Evolutionary conservation across 2,888 invertebrate genomes (phyloP).

Genomic region (Druceiella hillmani): DNA sequence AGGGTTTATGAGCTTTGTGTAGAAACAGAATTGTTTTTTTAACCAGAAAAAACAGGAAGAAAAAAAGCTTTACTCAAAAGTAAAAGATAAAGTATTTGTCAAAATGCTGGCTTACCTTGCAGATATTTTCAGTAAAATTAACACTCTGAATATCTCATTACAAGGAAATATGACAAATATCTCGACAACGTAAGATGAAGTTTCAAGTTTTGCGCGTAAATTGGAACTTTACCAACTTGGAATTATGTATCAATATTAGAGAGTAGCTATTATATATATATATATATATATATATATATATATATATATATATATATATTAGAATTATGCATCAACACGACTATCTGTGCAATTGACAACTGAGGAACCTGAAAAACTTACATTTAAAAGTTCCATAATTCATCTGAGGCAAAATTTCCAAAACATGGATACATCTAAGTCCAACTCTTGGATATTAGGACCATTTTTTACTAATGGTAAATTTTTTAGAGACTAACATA

Average conservation of each 20-base stretch:
- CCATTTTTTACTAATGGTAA: slow-evolving; percentile 15
- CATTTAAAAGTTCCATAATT: slow-evolving; percentile 22
- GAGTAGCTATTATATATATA: too few species aligned
- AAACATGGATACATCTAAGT: slow-evolving; percentile 18
- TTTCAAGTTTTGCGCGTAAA: slow-evolving; percentile 20
- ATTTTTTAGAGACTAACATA: slow-evolving; percentile 15
- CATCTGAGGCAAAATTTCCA: slow-evolving; percentile 23
- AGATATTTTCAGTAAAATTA: slow-evolving; percentile 14
- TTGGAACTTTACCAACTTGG: slow-evolving; percentile 24
- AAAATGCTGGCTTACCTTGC: slow-evolving; percentile 13
- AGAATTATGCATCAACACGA: too few species aligned
- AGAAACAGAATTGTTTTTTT: too few species aligned
- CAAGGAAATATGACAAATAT: slow-evolving; percentile 17
- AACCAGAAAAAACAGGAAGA: too few species aligned
- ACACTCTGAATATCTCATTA: slow-evolving; percentile 12
- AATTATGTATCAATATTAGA: slow-evolving; percentile 24
- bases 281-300: too few species aligned
- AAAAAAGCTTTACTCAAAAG: slow-evolving; percentile 14
- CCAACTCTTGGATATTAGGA: slow-evolving; percentile 19
- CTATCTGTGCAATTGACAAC: slow-evolving; percentile 21
- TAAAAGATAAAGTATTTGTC: slow-evolving; percentile 15
- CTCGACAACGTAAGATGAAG: slow-evolving; percentile 16
- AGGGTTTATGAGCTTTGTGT: slow-evolving; percentile 18
- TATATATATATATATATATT: too few species aligned
- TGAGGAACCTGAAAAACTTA: slow-evolving; percentile 20